Base-by-base conservation (phyloP, 2,797 vertebrate species). In the Phoeniculus purpureus region DNA sequence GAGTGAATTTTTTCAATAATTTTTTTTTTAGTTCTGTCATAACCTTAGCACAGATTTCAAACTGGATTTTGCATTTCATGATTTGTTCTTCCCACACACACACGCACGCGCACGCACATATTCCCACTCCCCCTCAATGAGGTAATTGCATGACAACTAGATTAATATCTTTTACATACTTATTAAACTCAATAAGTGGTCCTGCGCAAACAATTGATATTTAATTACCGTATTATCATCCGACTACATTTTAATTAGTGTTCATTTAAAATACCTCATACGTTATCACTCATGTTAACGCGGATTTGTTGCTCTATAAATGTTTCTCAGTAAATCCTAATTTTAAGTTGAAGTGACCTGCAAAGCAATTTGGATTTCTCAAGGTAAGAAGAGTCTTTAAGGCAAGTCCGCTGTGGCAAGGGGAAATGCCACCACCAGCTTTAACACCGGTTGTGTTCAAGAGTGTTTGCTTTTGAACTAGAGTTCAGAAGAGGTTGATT, bases 191-290 rank as follows among this genome's bases (percentile, higher is more conserved):
- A 95, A 94, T 96, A 95, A 97, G 93, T 94, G 89, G 89, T 95
- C 85, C 96, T 96, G 94, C 51, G 73, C 92, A 97, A 97, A 97
- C 95, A 97, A 96, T 96, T 95, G 85, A 87, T 97, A 97, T 96
- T 97, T 97, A 97, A 97, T 97, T 97, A 96, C 90, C 66, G 3
- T 96, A 96, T 96, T 96, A 97, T 97, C 96, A 96, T 89, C 93
- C 95, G 91, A 95, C 95, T 97, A 97, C 93, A 94, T 96, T 97
- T 97, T 97, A 97, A 97, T 97, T 96, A 97, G 95, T 96, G 66
- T 95, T 97, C 85, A 97, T 96, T 97, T 96, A 92, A 96, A 97
- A 88, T 75, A 96, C 89, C 87, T 96, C 93, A 20, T 96, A 92
- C 56, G 95, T 94, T 97, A 96, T 95, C 93, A 54, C 86, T 97